A percentile compares a stretch with the other conserved stretches of the same genome.
These are phyloP conservation scores for Hippopotamus amphibius DNA, from an alignment of 2,113 vertebrate genomes.

Conservation along the genomic window DNA sequence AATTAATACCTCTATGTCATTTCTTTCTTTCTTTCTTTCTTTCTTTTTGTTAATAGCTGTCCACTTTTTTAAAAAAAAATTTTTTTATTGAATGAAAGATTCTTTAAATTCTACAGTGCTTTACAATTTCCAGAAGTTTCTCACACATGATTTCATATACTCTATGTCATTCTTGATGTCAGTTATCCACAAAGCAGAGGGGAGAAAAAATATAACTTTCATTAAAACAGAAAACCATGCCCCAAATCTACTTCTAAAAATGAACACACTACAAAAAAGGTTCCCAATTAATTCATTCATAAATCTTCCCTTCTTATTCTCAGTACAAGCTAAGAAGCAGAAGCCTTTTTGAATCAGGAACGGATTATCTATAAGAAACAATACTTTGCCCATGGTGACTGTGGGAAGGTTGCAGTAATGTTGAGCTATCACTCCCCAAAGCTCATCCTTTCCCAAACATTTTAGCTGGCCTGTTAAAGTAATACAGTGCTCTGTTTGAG, in stretches of 20 bases:
- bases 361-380: background rate
- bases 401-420: background rate
- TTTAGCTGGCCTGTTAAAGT: background rate
- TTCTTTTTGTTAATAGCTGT: background rate
- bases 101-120: background rate
- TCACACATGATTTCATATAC: background rate
- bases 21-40: background rate
- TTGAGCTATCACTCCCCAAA: background rate
- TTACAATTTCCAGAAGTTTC: background rate
- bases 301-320: conserved; percentile 34
- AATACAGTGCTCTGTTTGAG: conserved; percentile 16
- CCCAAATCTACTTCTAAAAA: conserved; percentile 22
- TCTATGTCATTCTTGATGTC: background rate
- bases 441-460: background rate
- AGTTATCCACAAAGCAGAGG: background rate
- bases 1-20: background rate
- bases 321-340: conserved; percentile 12
- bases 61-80: background rate
- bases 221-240: conserved; percentile 21
- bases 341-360: background rate
- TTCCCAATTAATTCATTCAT: conserved; percentile 29
- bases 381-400: background rate
- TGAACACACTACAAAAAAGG: background rate
- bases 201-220: background rate
- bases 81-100: background rate